A percentile compares a stretch with the other conserved stretches of the same genome.
These are phyloP conservation scores for Zosterops pallidus DNA, from an alignment of 2,113 vertebrate species.

Conservation along the genomic window DNA sequence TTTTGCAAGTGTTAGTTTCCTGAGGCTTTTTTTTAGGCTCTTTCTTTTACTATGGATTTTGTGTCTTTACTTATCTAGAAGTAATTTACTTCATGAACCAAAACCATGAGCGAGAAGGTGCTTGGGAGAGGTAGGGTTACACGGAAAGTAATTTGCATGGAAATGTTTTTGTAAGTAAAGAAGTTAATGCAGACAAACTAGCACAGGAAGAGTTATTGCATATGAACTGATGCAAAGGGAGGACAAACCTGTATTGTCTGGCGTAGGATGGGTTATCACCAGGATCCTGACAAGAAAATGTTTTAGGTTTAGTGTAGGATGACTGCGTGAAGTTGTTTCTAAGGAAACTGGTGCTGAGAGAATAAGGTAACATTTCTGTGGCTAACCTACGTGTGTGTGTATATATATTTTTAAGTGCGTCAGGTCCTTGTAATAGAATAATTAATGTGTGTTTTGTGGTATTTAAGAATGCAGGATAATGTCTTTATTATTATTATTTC, in stretches of 20 bases:
- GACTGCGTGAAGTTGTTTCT: slow-evolving; percentile 55
- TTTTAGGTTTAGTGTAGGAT: slow-evolving; percentile 50
- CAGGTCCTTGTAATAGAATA: background rate
- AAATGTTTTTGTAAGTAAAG: background rate
- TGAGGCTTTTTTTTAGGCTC: background rate
- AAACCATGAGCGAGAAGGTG: background rate
- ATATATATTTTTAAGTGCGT: background rate
- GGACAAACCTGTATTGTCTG: background rate
- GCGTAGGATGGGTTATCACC: slow-evolving; percentile 24
- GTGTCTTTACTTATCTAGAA: background rate
- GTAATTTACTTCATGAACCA: background rate
- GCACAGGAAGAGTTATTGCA: background rate
- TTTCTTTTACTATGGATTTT: background rate
- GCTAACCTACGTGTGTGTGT: background rate
- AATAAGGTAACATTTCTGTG: slow-evolving; percentile 35
- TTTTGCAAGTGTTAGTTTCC: background rate
- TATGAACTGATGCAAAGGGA: background rate
- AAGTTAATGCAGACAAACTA: background rate
- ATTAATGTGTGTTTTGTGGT: background rate
- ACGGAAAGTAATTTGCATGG: background rate
- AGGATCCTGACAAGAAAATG: background rate
- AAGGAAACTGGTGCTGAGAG: slow-evolving; percentile 56
- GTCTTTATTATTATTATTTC: background rate
- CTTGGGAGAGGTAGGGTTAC: background rate
- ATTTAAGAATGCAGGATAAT: background rate